These are phyloP conservation scores for Cochlearius cochlearius DNA, from an alignment of 2,113 vertebrate genomes.

Conservation along the genomic window DNA sequence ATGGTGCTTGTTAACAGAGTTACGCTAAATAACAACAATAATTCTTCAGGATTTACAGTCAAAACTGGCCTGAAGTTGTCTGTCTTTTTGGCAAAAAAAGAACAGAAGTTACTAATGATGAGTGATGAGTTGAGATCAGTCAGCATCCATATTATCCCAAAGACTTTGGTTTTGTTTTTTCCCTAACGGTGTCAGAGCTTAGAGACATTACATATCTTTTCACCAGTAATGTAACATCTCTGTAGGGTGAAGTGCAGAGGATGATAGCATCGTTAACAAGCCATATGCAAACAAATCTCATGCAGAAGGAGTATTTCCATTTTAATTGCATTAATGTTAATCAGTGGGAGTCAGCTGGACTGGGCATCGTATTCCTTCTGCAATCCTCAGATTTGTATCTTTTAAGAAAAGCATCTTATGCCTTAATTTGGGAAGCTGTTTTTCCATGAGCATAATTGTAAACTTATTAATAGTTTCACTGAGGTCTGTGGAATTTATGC, in stretches of 20 bases:
- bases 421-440: not conserved
- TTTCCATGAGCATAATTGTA: not conserved
- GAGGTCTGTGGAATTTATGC: not conserved
- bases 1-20: not conserved
- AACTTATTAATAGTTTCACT: not conserved
- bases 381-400: not conserved
- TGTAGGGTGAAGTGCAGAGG: not conserved
- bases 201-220: not conserved
- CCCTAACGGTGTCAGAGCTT: not conserved
- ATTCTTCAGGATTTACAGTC: not conserved
- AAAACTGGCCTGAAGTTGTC: not conserved
- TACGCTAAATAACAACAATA: not conserved
- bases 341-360: not conserved
- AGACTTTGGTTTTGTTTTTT: not conserved
- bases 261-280: not conserved
- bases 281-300: not conserved
- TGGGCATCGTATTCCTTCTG: not conserved
- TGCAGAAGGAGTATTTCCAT: not conserved
- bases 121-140: not conserved
- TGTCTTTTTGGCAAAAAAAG: not conserved
- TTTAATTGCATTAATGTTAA: not conserved
- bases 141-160: fast-evolving
- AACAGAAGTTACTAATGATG: not conserved
- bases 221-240: not conserved
- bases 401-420: not conserved